phyloP scores from a whole-genome alignment of 2,113 vertebrate species.

The Laterallus jamaicensis region DNA sequence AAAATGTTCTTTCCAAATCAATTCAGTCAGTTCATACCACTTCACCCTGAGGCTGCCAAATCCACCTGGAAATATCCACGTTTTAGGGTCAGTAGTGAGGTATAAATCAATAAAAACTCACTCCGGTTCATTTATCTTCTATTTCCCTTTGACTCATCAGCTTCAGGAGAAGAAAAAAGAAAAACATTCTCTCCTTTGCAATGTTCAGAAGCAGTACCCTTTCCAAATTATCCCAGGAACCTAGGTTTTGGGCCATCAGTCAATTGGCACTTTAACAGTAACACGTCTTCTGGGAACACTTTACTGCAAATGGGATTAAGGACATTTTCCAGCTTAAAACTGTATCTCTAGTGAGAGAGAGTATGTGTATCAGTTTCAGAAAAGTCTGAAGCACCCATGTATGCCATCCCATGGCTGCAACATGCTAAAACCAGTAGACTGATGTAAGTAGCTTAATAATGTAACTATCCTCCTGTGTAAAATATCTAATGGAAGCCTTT shows the following conservation, averaged over 20 bases:
- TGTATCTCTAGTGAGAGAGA: not conserved
- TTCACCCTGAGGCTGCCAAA: not conserved
- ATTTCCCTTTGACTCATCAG: conserved; percentile 59
- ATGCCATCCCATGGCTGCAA: not conserved
- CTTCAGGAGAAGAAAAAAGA: not conserved
- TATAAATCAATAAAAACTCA: conserved; percentile 69
- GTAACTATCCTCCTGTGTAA: not conserved
- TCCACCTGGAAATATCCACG: conserved; percentile 29
- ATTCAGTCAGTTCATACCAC: not conserved
- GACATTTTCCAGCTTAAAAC: not conserved
- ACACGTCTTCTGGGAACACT: not conserved
- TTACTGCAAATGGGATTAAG: conserved; percentile 11
- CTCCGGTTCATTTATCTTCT: conserved; percentile 67
- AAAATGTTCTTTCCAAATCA: not conserved
- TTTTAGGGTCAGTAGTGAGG: conserved; percentile 58
- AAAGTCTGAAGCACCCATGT: not conserved
- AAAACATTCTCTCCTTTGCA: not conserved
- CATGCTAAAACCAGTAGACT: not conserved
- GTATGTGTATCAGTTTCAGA: not conserved
- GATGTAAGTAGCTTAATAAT: not conserved
- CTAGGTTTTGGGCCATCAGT: conserved; percentile 39
- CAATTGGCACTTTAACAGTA: conserved; percentile 21
- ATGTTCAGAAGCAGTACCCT: conserved; percentile 9
- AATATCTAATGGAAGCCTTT: not conserved
- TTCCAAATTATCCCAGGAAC: conserved; percentile 14